Evolutionary conservation across 1,140 invertebrate species (phyloP).

Genomic region (Phymastichus coffea): DNA sequence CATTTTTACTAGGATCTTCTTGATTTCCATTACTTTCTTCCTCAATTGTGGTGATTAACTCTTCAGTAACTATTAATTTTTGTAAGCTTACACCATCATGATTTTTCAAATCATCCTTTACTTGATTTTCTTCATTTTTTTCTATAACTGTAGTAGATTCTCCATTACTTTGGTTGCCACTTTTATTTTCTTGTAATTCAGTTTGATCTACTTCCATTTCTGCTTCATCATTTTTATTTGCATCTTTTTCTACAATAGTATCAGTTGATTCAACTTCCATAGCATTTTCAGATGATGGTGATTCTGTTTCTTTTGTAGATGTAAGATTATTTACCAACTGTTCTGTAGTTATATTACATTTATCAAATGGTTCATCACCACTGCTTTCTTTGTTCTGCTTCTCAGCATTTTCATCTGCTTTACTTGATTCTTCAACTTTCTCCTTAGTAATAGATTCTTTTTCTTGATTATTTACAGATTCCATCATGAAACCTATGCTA

Average conservation of each 20-base stretch:
- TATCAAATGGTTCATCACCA: neutral
- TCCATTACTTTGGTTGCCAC: neutral
- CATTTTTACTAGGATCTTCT: neutral
- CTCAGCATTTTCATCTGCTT: neutral
- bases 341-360: neutral
- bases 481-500: conserved; percentile 16
- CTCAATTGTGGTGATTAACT: too few relatives aligned
- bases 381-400: neutral
- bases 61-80: too few relatives aligned
- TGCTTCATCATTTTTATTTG: neutral
- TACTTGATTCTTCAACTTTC: neutral
- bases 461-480: neutral
- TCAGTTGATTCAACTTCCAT: conserved; percentile 14
- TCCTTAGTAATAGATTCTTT: conserved; percentile 1
- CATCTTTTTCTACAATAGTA: neutral
- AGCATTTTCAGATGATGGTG: neutral
- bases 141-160: neutral
- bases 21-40: neutral
- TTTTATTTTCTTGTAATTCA: neutral
- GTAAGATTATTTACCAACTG: neutral
- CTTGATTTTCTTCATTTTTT: neutral
- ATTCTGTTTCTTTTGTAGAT: neutral
- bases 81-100: too few relatives aligned
- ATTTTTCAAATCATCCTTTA: too few relatives aligned
- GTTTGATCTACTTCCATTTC: conserved; percentile 5